Evolutionary conservation across 2,888 invertebrate species (phyloP).

Genomic region (Cryptophagus acutangulus): DNA sequence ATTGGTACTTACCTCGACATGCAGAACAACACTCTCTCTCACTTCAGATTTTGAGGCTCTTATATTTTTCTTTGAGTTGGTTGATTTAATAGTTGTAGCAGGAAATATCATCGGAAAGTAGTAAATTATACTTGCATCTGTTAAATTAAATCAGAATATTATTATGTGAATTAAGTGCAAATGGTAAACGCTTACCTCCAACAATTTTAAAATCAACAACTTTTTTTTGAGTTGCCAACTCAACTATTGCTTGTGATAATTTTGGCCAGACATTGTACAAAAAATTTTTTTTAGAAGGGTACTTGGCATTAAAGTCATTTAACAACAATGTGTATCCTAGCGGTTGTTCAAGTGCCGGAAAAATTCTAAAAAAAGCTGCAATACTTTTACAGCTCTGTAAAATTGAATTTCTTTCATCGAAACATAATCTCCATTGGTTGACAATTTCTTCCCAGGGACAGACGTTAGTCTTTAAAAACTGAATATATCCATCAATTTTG

Average conservation of each 20-base stretch:
- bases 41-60: neutral
- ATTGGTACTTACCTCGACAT: conserved; percentile 1
- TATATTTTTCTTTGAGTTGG: neutral
- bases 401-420: neutral
- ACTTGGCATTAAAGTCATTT: neutral
- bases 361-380: neutral
- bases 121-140: neutral
- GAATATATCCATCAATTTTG: neutral
- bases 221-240: too few relatives aligned
- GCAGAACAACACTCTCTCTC: neutral
- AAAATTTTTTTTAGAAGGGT: neutral
- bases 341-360: neutral
- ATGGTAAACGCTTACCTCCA: neutral
- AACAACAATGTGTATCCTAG: conserved; percentile 1
- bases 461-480: neutral
- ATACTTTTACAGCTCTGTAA: neutral
- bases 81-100: neutral
- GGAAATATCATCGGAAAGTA: neutral
- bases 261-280: neutral
- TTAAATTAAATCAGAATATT: neutral
- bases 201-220: neutral
- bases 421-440: neutral
- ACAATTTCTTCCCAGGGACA: conserved; percentile 1
- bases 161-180: neutral
- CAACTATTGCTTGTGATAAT: neutral